Conservation (phyloP, 2,888 invertebrate genomes). For the Gastrophysa polygoni region DNA sequence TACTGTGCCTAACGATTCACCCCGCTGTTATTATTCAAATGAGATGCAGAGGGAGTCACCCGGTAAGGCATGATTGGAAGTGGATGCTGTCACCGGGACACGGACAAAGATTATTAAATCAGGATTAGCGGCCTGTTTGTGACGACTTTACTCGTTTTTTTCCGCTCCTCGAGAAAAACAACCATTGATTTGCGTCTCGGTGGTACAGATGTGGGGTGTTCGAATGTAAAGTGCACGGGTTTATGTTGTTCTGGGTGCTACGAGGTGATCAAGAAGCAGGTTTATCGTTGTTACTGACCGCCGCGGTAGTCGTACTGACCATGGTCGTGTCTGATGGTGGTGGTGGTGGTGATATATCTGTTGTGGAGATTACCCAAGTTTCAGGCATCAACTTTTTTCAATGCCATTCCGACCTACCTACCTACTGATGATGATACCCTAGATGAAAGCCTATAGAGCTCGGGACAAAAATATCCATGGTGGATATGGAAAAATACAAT, state of each 20-base stretch:
- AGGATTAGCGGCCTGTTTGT: constrained; percentile 58
- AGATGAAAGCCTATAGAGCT: too few relatives aligned
- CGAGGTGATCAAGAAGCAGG: constrained; percentile 42
- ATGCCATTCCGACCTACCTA: too few relatives aligned
- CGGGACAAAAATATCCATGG: too few relatives aligned
- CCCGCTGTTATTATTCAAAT: constrained; percentile 46
- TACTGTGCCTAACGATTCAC: constrained; percentile 17
- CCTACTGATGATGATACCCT: too few relatives aligned
- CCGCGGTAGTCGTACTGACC: constrained; percentile 36
- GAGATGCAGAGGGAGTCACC: constrained; percentile 54
- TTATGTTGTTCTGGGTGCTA: constrained; percentile 44
- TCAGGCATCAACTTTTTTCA: too few relatives aligned
- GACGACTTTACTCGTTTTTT: constrained; percentile 42
- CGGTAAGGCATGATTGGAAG: constrained; percentile 63
- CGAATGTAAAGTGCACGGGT: constrained; percentile 45
- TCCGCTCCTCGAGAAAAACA: constrained; percentile 49
- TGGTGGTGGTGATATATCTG: constrained; percentile 1
- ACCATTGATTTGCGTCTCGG: constrained; percentile 55
- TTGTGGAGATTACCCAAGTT: too few relatives aligned
- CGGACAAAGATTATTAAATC: constrained; percentile 59
- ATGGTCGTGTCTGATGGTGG: not conserved
- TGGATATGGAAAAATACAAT: too few relatives aligned
- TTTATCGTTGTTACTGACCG: constrained; percentile 42
- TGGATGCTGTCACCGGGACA: constrained; percentile 55
- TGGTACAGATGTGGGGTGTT: constrained; percentile 38